phyloP scores from a whole-genome alignment of 2,797 vertebrate species.

The Trachops cirrhosus region DNA sequence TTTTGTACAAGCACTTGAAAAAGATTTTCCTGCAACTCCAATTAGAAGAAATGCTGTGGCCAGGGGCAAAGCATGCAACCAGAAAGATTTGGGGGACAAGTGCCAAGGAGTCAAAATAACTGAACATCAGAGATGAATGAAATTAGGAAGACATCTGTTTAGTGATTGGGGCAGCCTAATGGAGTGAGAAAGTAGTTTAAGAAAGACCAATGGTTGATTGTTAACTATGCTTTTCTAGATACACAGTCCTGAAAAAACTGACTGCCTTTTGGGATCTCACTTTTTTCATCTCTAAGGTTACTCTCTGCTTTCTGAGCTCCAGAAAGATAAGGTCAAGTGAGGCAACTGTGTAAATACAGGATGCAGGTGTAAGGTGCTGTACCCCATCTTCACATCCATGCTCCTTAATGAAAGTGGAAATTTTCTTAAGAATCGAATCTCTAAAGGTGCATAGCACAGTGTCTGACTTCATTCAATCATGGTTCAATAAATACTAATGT shows the following conservation, averaged over 20 bases:
- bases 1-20: neutral
- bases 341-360: neutral
- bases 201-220: neutral
- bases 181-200: neutral
- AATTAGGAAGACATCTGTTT: neutral
- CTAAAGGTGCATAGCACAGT: neutral
- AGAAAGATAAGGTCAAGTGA: neutral
- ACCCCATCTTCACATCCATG: neutral
- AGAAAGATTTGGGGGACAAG: neutral
- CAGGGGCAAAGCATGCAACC: neutral
- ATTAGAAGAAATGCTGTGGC: neutral
- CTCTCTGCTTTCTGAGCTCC: neutral
- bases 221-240: neutral
- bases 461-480: neutral
- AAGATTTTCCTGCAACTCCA: neutral
- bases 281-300: neutral
- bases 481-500: neutral
- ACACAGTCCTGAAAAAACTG: neutral
- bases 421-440: neutral
- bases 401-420: neutral
- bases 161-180: neutral
- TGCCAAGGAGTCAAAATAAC: neutral
- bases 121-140: neutral
- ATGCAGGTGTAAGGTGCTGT: neutral
- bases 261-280: neutral